Conservation (phyloP, 1,140 invertebrate species). For the Bombyx mandarina region DNA sequence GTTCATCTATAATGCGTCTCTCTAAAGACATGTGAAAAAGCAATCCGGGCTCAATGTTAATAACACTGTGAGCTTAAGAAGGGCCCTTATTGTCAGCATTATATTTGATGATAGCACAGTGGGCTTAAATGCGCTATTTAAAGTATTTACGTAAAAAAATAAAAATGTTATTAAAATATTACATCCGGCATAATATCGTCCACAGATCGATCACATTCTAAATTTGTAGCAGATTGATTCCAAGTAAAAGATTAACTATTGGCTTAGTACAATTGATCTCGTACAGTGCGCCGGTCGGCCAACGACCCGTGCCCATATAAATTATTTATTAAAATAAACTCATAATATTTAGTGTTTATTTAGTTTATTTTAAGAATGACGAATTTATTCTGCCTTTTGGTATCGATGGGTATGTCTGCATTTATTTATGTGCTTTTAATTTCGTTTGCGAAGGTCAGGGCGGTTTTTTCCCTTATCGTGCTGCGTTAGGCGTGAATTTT, state of each 20-base stretch:
- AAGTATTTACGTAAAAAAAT: too few species aligned
- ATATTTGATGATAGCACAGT: too few species aligned
- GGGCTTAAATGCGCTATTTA: too few species aligned
- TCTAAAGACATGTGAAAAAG: too few species aligned
- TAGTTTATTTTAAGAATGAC: background rate
- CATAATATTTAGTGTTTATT: background rate
- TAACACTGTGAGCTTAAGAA: too few species aligned
- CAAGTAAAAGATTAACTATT: background rate
- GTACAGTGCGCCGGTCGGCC: conserved; percentile 13
- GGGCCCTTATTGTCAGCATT: too few species aligned
- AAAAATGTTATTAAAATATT: too few species aligned
- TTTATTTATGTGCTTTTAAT: background rate
- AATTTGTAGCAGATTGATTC: conserved; percentile 29
- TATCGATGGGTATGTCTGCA: background rate
- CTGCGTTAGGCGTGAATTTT: too few species aligned
- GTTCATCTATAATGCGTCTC: too few species aligned
- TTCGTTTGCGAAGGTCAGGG: too few species aligned
- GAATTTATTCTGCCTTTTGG: background rate
- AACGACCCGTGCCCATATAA: conserved; percentile 11
- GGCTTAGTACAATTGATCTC: conserved; percentile 23
- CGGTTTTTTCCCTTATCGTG: too few species aligned
- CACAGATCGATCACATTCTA: conserved; percentile 34
- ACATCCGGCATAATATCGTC: conserved; percentile 15
- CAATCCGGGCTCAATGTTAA: too few species aligned
- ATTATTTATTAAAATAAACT: conserved; percentile 3